Conservation (phyloP, 2,888 invertebrate genomes). For the Agonopterix subpropinquella region DNA sequence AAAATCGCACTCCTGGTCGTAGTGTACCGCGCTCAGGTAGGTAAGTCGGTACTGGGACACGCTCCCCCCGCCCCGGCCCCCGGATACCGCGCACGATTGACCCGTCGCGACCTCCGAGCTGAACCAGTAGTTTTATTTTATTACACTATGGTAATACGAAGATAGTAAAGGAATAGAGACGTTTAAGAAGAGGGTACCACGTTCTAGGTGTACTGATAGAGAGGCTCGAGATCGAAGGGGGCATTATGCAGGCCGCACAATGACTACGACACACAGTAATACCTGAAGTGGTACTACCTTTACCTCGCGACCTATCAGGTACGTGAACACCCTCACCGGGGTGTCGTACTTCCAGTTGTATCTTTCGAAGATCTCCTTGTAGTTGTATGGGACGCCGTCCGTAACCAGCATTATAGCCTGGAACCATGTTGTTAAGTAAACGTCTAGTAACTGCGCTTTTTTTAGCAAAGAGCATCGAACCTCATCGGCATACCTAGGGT, state of each 20-base stretch:
- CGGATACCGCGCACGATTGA: no score
- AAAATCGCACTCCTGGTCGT: no score
- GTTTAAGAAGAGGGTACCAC: slow-evolving; percentile 50
- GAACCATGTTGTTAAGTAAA: neutral
- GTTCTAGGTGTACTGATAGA: slow-evolving; percentile 69
- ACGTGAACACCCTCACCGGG: slow-evolving; percentile 97
- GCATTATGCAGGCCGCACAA: slow-evolving; percentile 74
- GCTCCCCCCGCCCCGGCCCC: no score
- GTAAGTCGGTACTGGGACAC: no score
- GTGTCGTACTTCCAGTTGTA: slow-evolving; percentile 90
- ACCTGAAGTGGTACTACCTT: slow-evolving; percentile 77
- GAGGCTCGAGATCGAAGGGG: slow-evolving; percentile 33
- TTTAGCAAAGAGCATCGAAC: no score
- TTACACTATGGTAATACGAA: no score
- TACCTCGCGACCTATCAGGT: slow-evolving; percentile 94
- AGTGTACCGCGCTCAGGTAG: no score
- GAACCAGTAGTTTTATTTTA: no score
- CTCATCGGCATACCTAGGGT: no score
- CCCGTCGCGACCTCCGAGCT: no score
- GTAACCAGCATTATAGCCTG: slow-evolving; percentile 99
- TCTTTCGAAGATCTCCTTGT: slow-evolving; percentile 91
- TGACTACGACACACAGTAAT: slow-evolving; percentile 74
- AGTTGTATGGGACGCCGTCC: slow-evolving; percentile 98
- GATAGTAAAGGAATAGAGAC: neutral
- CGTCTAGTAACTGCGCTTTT: no score